phyloP scores from a whole-genome alignment of 2,797 vertebrate genomes.

The Gymnothorax reevesii region DNA sequence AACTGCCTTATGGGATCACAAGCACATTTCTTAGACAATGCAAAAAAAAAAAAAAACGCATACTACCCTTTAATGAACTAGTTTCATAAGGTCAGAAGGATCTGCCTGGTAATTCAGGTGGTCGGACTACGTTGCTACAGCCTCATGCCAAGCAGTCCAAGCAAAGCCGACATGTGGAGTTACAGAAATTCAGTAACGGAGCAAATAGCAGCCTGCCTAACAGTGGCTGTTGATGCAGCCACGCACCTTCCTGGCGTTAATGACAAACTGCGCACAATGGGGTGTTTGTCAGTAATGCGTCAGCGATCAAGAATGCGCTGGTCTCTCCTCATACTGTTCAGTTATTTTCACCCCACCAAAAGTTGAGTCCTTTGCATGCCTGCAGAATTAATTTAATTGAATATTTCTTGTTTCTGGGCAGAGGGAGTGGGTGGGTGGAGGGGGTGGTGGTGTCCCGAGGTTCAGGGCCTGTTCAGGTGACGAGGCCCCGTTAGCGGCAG shows the following conservation, averaged over 20 bases:
- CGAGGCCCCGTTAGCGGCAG: constrained; percentile 30
- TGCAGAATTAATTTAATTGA: constrained; percentile 40
- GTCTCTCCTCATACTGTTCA: neutral
- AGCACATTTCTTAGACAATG: neutral
- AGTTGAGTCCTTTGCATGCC: neutral
- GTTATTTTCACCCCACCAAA: neutral
- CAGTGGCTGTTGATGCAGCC: neutral
- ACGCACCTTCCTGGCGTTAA: neutral
- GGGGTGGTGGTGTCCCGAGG: constrained; percentile 3
- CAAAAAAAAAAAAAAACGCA: neutral
- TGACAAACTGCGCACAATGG: neutral
- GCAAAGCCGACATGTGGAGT: neutral
- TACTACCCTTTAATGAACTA: neutral
- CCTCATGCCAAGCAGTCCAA: neutral
- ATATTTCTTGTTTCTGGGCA: constrained; percentile 28
- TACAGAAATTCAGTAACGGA: neutral
- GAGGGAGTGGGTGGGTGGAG: neutral
- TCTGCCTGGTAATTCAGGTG: neutral
- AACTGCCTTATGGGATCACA: neutral
- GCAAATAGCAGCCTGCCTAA: neutral
- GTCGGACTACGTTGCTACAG: neutral
- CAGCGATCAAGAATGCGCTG: constrained; percentile 18
- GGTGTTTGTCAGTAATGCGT: constrained; percentile 25
- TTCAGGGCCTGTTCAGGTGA: constrained; percentile 18
- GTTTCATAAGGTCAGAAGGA: neutral